Evolutionary conservation across 2,113 vertebrate species (phyloP), one percentile per base, ranked within the genome.

Genomic region (Lathamus discolor): DNA sequence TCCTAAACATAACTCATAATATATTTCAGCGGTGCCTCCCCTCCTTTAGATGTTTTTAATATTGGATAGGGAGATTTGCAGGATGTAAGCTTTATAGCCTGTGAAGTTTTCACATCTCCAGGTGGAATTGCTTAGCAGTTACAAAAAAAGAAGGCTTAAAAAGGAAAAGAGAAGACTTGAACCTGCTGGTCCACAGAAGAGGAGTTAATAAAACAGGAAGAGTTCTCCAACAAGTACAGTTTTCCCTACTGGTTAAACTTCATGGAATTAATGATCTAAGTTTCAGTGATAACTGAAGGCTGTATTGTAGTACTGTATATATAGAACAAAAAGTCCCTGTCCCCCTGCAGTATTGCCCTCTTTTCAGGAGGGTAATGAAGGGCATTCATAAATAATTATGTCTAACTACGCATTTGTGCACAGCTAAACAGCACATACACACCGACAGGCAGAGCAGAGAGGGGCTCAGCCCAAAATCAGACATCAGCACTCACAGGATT

Each of bases 101-200:
- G 94, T 96, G 95, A 96, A 93, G 85, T 92, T 93, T 92, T 94
- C 95, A 92, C 90, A 73, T 96, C 72, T 90, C 90, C 93, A 96
- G 95, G 86, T 95, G 94, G 96, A 95, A 90, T 51, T 94, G 83
- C 76, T 97, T 96, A 95, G 69, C 87, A 59, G 93, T 41, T 94
- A 90, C 33, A 29, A 88, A 95, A 87, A 69, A 83, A 72, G 37
- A 57, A 81, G 77, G 70, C 17, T 37, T 35, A 1, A 25, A 31
- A 13, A 7, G 6, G 37, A 14, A 37, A 39, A 37, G 18, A 68
- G 48, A 80, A 93, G 80, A 88, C 70, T 83, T 75, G 25, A 90
- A 93, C 54, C 37, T 82, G 39, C 83, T 83, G 85, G 37, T 83
- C 64, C 72, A 68, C 63, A 57, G 37, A 95, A 90, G 29, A 92